phyloP scores from a whole-genome alignment of 2,113 vertebrate species.

The Lipophrys pholis region DNA sequence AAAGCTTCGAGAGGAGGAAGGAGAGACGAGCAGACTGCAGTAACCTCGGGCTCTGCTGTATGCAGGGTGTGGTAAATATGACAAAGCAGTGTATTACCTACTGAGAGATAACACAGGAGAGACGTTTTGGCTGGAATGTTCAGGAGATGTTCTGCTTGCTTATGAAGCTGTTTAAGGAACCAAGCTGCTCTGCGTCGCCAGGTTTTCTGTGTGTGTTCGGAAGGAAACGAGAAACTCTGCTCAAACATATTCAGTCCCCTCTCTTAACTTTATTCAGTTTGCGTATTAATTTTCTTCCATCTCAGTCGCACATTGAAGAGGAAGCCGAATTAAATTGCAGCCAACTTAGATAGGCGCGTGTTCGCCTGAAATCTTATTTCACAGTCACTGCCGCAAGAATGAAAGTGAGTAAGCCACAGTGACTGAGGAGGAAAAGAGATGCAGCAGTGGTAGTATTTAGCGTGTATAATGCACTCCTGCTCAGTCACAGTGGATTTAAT shows the following conservation, averaged over 20 bases:
- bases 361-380: slow-evolving; percentile 55
- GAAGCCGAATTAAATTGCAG: slow-evolving; percentile 7
- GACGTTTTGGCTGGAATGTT: background rate
- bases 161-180: background rate
- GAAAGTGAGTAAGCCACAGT: background rate
- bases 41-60: background rate
- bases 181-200: background rate
- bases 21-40: background rate
- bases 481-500: slow-evolving; percentile 69
- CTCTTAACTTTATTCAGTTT: background rate
- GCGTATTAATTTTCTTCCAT: background rate
- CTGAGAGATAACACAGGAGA: slow-evolving; percentile 1
- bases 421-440: background rate
- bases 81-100: slow-evolving; percentile 1
- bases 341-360: slow-evolving; percentile 10
- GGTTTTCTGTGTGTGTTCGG: background rate
- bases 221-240: background rate
- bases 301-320: background rate
- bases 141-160: background rate
- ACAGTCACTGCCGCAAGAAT: slow-evolving; percentile 37
- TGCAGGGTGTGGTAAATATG: slow-evolving; percentile 12
- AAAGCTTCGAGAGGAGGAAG: background rate
- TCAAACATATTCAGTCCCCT: background rate
- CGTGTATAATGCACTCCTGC: slow-evolving; percentile 61
- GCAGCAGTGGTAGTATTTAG: slow-evolving; percentile 54